A percentile compares a stretch with the other conserved stretches of the same genome.
Evolutionary conservation across 2,113 vertebrate genomes (phyloP).

Genomic region (Trinectes maculatus): DNA sequence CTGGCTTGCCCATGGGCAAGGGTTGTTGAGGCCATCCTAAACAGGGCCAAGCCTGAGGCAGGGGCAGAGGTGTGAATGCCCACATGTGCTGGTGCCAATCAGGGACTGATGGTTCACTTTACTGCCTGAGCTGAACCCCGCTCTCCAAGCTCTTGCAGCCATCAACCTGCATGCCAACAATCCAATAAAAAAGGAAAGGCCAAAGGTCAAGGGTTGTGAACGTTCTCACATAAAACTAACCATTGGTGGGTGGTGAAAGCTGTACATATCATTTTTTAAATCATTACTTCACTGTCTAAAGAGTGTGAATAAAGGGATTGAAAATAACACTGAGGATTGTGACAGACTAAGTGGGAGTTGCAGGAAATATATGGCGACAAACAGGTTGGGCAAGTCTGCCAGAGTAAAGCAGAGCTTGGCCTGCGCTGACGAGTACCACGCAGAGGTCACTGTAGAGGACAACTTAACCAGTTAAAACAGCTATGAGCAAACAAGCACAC

Average conservation of each 20-base stretch:
- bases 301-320: conserved; percentile 13
- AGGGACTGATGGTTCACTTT: conserved; percentile 77
- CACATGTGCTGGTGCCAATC: conserved; percentile 91
- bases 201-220: conserved; percentile 34
- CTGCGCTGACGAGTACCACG: conserved; percentile 38
- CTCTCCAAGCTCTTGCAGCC: conserved; percentile 58
- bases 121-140: conserved; percentile 78
- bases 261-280: conserved; percentile 1
- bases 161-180: conserved; percentile 74
- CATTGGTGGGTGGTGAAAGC: not conserved
- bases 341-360: conserved; percentile 42
- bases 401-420: conserved; percentile 34
- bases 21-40: conserved; percentile 62
- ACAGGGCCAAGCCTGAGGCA: conserved; percentile 55
- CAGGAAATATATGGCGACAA: conserved; percentile 20
- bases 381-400: conserved; percentile 73
- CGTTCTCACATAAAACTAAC: conserved; percentile 17
- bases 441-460: conserved; percentile 75
- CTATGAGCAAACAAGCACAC: conserved; percentile 60
- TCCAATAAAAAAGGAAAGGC: conserved; percentile 41
- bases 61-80: conserved; percentile 79
- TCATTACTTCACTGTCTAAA: not conserved
- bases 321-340: conserved; percentile 14
- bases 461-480: conserved; percentile 58
- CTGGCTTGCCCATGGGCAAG: conserved; percentile 31